Evolutionary conservation across 2,888 invertebrate genomes (phyloP), one percentile per base, ranked within the genome.

Genomic region (Dendrolimus pini): DNA sequence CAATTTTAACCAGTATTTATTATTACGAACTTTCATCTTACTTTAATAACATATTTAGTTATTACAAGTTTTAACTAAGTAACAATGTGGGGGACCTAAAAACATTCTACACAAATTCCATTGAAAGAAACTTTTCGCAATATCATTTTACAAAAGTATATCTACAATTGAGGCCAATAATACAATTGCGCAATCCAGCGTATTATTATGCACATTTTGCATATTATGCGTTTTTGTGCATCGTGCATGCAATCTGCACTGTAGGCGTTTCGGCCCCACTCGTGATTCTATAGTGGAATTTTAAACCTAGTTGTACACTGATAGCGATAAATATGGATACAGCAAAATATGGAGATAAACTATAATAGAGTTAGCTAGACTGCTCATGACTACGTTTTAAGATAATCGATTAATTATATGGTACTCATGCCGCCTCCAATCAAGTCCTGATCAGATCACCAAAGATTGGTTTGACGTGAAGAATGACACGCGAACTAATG

Each of bases 21-120:
- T 30, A 30, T 30, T 30, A 6, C 30, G 3, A 30, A 30, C 3
- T 30, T 6, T 30, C 30, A 30, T 6, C 30, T 30, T 6, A 30
- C 30, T 30, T 6, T 30, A 30, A 47, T 18, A 14, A 42, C 14
- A 47, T 6, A 55, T 14, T n/a, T 9, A n/a, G n/a, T n/a, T n/a
- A n/a, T n/a, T n/a, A n/a, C n/a, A 42, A 14, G 47, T 18, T 18
- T 2, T 10, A 18, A 42, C 1, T 42, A 52, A 41, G 52, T 14
- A 9, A 52, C 58, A 64, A 66, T 62, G 66, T 69, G 60, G 30
- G 47, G 7, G 47, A 47, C 47, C 47, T 12, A 9, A 47, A 47
- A 47, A 47, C 9, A 47, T 10, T 12, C 47, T 7, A 47, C 30
- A 18, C 30, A 30, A 18, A 3, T 30, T 30, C 12, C 47, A 47